These are phyloP conservation scores for Xestobium rufovillosum DNA, from an alignment of 2,888 invertebrate species.

Conservation along the genomic window DNA sequence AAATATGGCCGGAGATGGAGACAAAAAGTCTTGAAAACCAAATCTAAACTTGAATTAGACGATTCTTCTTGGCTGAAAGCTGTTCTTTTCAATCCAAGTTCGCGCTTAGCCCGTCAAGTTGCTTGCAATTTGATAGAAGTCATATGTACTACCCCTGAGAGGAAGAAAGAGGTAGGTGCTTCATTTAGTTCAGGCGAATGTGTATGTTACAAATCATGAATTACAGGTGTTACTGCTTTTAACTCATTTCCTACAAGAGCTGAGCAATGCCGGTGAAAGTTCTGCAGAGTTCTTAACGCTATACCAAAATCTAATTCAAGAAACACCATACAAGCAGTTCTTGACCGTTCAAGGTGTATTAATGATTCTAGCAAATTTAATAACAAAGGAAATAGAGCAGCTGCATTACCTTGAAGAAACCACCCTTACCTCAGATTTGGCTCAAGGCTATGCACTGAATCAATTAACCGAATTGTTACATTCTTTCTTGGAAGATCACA, in stretches of 20 bases:
- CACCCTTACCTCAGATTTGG: slow-evolving; percentile 86
- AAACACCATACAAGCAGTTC: slow-evolving; percentile 90
- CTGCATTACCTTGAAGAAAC: slow-evolving; percentile 86
- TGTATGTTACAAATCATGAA: too few species aligned
- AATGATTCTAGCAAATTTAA: slow-evolving; percentile 72
- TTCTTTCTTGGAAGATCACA: slow-evolving; percentile 79
- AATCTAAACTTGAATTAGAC: slow-evolving; percentile 49
- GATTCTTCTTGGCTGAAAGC: slow-evolving; percentile 81
- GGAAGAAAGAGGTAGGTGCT: slow-evolving; percentile 54
- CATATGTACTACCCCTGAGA: slow-evolving; percentile 60
- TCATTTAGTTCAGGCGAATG: background rate
- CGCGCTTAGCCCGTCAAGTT: slow-evolving; percentile 78
- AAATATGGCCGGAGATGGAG: slow-evolving; percentile 71
- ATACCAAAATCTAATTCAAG: slow-evolving; percentile 77
- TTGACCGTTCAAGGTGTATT: slow-evolving; percentile 82
- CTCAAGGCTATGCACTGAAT: slow-evolving; percentile 87
- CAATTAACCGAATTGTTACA: slow-evolving; percentile 78
- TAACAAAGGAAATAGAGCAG: slow-evolving; percentile 83
- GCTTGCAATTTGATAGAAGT: slow-evolving; percentile 84
- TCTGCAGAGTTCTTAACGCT: slow-evolving; percentile 85
- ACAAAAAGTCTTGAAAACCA: slow-evolving; percentile 28
- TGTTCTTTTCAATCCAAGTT: slow-evolving; percentile 89
- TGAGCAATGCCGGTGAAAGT: slow-evolving; percentile 83
- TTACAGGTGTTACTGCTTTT: slow-evolving; percentile 70
- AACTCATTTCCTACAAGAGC: slow-evolving; percentile 79